phyloP scores from a whole-genome alignment of 2,888 invertebrate genomes.

The Quadroppia sp. region DNA sequence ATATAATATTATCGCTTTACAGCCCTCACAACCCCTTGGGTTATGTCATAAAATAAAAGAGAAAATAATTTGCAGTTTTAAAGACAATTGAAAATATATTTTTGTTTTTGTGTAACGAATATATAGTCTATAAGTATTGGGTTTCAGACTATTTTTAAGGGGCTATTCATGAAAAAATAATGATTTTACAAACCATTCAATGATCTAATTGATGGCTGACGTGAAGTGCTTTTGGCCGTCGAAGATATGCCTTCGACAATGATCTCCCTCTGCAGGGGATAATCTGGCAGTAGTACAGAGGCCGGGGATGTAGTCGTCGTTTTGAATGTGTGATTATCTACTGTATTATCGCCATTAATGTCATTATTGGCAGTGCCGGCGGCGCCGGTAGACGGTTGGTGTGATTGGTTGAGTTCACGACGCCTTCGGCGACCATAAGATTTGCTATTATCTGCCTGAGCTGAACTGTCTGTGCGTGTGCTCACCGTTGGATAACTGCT shows the following conservation, averaged over 20 bases:
- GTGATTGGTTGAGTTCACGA: conserved; percentile 50
- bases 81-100: too few relatives aligned
- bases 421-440: conserved; percentile 48
- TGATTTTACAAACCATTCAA: conserved; percentile 10
- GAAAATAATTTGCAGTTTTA: too few relatives aligned
- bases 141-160: too few relatives aligned
- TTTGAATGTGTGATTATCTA: not conserved
- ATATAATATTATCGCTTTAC: too few relatives aligned
- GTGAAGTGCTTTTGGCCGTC: conserved; percentile 1
- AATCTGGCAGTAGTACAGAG: conserved; percentile 45
- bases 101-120: too few relatives aligned
- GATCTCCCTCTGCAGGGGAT: conserved; percentile 49
- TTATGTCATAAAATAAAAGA: too few relatives aligned
- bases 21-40: too few relatives aligned
- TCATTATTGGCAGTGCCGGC: not conserved
- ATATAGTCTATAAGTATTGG: too few relatives aligned
- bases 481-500: not conserved
- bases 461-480: not conserved
- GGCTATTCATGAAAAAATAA: not conserved
- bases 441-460: too few relatives aligned
- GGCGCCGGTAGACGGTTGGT: conserved; percentile 9
- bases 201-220: conserved; percentile 10
- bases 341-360: not conserved
- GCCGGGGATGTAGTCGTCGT: conserved; percentile 4
- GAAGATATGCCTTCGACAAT: conserved; percentile 48